Percentiles rank a stretch among this genome's conserved stretches.
Conservation (phyloP, 2,797 vertebrate genomes). For the Pantherophis alleghaniensis region DNA sequence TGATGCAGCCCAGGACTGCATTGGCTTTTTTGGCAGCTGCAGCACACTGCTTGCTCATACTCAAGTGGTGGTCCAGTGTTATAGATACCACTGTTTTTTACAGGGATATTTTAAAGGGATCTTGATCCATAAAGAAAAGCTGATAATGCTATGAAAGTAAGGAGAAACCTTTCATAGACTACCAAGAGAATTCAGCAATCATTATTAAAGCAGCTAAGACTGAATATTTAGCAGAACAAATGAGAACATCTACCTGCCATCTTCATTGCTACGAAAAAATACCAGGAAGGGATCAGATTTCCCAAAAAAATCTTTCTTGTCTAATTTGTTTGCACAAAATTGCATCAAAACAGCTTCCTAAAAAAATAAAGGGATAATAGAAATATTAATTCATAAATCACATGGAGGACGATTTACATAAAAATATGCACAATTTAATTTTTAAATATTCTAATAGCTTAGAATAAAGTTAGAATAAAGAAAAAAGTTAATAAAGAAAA, state of each 20-base stretch:
- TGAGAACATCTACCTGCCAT: constrained; percentile 81
- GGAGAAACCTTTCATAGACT: not conserved
- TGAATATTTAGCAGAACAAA: not conserved
- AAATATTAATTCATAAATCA: constrained; percentile 35
- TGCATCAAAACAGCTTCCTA: constrained; percentile 94
- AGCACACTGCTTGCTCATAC: not conserved
- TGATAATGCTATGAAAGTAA: not conserved
- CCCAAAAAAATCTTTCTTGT: constrained; percentile 95
- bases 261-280: constrained; percentile 92
- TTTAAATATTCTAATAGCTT: not conserved
- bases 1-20: not conserved
- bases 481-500: not conserved
- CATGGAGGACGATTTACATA: not conserved
- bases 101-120: not conserved
- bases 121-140: not conserved
- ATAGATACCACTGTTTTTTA: not conserved
- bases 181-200: not conserved
- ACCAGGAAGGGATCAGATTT: constrained; percentile 85
- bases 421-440: not conserved
- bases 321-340: constrained; percentile 91
- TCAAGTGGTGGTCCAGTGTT: not conserved
- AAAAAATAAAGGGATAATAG: constrained; percentile 18
- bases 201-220: not conserved
- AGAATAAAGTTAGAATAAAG: not conserved
- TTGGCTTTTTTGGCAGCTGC: not conserved